Percentiles rank a stretch among this genome's conserved stretches.
These are phyloP conservation scores for Crambe crambe DNA, from an alignment of 37 sponge, comb jelly and placozoan species.

Conservation along the genomic window DNA sequence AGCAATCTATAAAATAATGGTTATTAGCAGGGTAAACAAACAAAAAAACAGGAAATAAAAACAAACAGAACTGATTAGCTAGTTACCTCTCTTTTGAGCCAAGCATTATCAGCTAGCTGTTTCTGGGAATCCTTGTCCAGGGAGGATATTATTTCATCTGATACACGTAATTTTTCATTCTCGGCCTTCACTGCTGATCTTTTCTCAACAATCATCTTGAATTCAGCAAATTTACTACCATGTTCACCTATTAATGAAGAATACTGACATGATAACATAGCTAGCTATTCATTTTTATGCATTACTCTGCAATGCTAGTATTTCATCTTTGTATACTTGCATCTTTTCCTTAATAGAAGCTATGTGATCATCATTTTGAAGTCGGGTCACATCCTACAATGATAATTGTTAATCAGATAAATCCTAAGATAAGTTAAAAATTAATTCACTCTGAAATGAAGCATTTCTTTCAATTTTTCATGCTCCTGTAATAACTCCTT, in stretches of 20 bases:
- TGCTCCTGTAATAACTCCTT: not conserved
- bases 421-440: not conserved
- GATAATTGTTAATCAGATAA: not conserved
- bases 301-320: conserved; percentile 29
- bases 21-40: no score
- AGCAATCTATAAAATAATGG: conserved; percentile 31
- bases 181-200: conserved; percentile 3
- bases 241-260: not conserved
- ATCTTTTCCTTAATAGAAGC: conserved; percentile 39
- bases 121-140: conserved; percentile 38
- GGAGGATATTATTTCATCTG: conserved; percentile 8
- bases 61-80: not conserved
- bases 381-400: conserved; percentile 34
- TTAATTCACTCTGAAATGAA: not conserved
- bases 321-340: conserved; percentile 19
- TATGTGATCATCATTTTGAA: conserved; percentile 17
- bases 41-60: not conserved
- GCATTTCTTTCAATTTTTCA: not conserved
- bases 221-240: not conserved
- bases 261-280: not conserved
- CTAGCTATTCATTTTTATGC: no score
- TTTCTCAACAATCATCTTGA: conserved; percentile 2
- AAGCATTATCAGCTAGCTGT: conserved; percentile 60
- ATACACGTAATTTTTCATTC: conserved; percentile 7
- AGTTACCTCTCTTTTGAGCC: conserved; percentile 65